Evolutionary conservation across 2,113 vertebrate genomes (phyloP), one percentile per base, ranked within the genome.

Genomic region (Chroicocephalus ridibundus): DNA sequence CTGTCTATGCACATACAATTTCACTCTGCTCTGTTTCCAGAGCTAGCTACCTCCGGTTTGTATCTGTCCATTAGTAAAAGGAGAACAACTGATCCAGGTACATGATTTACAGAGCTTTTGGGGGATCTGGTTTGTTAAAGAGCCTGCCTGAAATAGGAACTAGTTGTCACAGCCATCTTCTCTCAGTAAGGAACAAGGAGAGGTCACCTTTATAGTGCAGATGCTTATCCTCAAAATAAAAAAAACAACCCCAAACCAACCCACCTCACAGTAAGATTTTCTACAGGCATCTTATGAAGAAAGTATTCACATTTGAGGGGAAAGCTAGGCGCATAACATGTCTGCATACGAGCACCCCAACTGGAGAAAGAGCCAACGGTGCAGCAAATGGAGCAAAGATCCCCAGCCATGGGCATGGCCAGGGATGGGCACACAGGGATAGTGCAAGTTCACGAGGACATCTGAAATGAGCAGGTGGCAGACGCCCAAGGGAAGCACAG

Each of bases 11-110:
- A 25, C 3, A 0, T 14, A 21, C 5, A 34, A 51, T 46, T 86
- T 87, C 60, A 69, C 14, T 70, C 36, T 52, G 47, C 31, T 77
- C 29, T 10, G 1, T 38, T 68, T 68, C 52, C 58, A 82, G 27
- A 36, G 72, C 1, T 3, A 3, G 2, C 34, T 49, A 25, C 13
- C 31, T 68, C 47, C 1, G 0, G 22, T 60, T 85, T 80, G 11
- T 11, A 32, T 22, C 49, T 74, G 32, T 19, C 22, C 18, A 27
- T 42, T 47, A 51, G 15, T n/a, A 80, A 44, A 83, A 88, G n/a
- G 32, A 72, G 65, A 60, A 86, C 26, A 89, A 92, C 15, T 76
- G 46, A 58, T 38, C 16, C 36, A 83, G 27, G 21, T 8, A 68
- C 31, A 11, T 5, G 15, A 80, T 55, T 83, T 49, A 68, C 58